Percentiles rank a stretch among this genome's conserved stretches.
phyloP scores from a whole-genome alignment of 2,888 invertebrate genomes.

The Drosophila falleni region DNA sequence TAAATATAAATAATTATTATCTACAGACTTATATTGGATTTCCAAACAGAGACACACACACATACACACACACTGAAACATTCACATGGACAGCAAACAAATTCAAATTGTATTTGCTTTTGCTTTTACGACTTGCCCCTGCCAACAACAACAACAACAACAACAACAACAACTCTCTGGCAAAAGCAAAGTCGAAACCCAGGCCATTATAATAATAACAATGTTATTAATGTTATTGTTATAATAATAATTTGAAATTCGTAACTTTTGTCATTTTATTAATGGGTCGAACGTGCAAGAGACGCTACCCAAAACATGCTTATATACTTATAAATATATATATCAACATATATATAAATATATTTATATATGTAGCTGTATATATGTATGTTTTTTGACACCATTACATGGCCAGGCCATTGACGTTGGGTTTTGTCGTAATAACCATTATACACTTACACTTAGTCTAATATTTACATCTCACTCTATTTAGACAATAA shows the following conservation, averaged over 20 bases:
- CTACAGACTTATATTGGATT: slow-evolving; percentile 68
- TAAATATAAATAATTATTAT: slow-evolving; percentile 82
- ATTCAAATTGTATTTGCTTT: slow-evolving; percentile 67
- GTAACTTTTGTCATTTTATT: slow-evolving; percentile 81
- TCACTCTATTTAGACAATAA: slow-evolving; percentile 74
- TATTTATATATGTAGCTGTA: slow-evolving; percentile 3
- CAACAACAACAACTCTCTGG: slow-evolving; percentile 22
- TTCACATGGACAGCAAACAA: slow-evolving; percentile 50
- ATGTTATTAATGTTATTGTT: slow-evolving; percentile 78
- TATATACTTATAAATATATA: slow-evolving; percentile 21
- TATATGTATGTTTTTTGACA: slow-evolving; percentile 12
- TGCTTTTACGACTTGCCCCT: slow-evolving; percentile 58
- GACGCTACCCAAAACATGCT: slow-evolving; percentile 29
- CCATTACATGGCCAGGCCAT: slow-evolving; percentile 55
- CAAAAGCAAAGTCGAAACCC: slow-evolving; percentile 25
- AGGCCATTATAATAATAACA: slow-evolving; percentile 70
- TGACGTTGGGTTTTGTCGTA: slow-evolving; percentile 46
- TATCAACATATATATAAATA: not conserved
- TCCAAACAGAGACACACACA: slow-evolving; percentile 48
- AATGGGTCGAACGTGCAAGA: slow-evolving; percentile 76
- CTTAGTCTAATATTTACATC: slow-evolving; percentile 65
- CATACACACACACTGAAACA: slow-evolving; percentile 4
- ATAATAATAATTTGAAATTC: slow-evolving; percentile 80
- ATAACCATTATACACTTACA: slow-evolving; percentile 49
- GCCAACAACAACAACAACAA: slow-evolving; percentile 36